Evolutionary conservation across 2,113 vertebrate species (phyloP), one percentile per base, ranked within the genome.

Genomic region (Orientallactaga bullata): DNA sequence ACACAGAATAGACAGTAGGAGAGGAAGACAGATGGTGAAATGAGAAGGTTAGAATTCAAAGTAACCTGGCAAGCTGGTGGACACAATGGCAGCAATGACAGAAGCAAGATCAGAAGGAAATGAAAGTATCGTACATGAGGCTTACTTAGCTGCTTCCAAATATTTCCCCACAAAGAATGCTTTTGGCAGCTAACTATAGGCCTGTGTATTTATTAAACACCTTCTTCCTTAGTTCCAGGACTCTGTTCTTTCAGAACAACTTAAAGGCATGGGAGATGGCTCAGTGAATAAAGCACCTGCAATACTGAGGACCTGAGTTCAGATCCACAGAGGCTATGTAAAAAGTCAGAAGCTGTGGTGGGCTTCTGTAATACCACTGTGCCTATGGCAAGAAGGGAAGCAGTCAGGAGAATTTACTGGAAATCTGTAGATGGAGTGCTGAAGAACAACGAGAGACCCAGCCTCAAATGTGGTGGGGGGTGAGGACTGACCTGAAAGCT

Each of bases 11-110:
- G 71, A 92, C 74, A 61, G 21, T n/a, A 80, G 78, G 47, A 35
- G 79, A 85, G 47, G 81, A 85, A 93, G 89, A 91, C 93, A 96
- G 96, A 94, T 95, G 94, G 95, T 89, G 77, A 87, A 68, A 91
- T 17, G 21, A 60, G 72, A 89, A 95, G 93, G 89, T 85, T 91
- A 65, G n/a, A 39, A 85, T 94, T 93, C 77, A 60, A 35, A 93
- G 83, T 80, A 77, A 15, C 89, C 91, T 94, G 93, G 93, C 88
- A 94, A 69, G 85, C 86, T 24, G 73, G 86, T 85, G 87, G 47
- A n/a, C 90, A 93, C 81, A 79, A n/a, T 71, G 77, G 73, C 91
- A 85, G 84, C 84, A 61, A 2, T 91, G 73, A 89, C 60, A 83
- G 85, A 93, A 84, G 80, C 24, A 89, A 91, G 87, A 83, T 65